phyloP scores from a whole-genome alignment of 2,888 invertebrate species.

The Drosophila percnosoma region DNA sequence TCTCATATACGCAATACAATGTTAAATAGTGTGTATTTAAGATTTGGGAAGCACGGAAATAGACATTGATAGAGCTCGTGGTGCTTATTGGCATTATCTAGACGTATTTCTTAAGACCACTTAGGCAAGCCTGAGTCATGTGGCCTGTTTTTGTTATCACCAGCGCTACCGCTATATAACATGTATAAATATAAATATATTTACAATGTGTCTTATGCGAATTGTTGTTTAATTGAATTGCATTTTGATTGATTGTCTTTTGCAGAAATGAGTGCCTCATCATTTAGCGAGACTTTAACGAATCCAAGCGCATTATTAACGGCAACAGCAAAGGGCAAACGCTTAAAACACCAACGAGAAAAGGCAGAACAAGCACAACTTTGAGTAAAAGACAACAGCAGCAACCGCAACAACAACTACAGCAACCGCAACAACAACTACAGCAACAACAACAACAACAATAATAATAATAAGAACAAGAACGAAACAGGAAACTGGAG shows the following conservation, averaged over 20 bases:
- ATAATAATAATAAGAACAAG: neutral
- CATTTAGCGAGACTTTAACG: conserved; percentile 48
- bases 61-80: neutral
- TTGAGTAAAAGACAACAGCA: conserved; percentile 4
- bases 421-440: neutral
- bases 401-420: conserved; percentile 20
- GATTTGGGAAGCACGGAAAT: neutral
- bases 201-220: neutral
- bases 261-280: conserved; percentile 70
- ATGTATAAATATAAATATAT: neutral
- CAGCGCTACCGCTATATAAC: neutral
- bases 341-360: neutral
- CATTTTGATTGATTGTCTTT: conserved; percentile 27
- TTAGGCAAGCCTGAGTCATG: neutral
- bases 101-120: neutral
- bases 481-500: neutral
- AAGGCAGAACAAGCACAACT: neutral
- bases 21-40: neutral
- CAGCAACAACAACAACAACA: conserved; percentile 1
- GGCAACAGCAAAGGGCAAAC: conserved; percentile 2
- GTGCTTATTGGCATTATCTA: neutral
- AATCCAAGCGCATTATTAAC: conserved; percentile 35
- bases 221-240: conserved; percentile 18
- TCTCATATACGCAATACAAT: neutral
- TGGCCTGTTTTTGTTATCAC: conserved; percentile 1